Conservation (phyloP, 2,888 invertebrate species). For the Sepiola atlantica region DNA sequence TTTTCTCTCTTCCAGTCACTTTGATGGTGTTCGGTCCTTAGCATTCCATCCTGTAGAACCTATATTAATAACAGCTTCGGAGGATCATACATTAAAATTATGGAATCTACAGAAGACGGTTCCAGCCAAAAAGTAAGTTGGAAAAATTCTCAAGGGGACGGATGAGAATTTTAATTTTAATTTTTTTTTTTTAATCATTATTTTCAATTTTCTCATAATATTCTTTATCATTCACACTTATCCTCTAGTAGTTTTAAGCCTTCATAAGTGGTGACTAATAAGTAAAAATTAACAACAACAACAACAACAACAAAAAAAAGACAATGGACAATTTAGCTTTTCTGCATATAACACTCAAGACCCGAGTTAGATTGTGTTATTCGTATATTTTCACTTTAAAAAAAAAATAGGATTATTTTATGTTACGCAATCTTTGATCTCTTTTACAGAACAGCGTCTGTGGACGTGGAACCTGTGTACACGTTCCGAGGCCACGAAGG, state of each 20-base stretch:
- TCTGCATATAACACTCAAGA: no score
- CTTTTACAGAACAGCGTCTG: slow-evolving; percentile 78
- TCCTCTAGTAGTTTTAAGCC: no score
- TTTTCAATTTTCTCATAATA: no score
- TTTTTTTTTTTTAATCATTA: no score
- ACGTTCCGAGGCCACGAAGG: slow-evolving; percentile 96
- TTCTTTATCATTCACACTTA: no score
- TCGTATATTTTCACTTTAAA: no score
- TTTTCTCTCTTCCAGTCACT: slow-evolving; percentile 72
- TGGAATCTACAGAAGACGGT: slow-evolving; percentile 99
- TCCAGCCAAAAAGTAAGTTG: slow-evolving; percentile 89
- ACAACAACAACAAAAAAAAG: no score
- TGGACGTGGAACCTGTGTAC: slow-evolving; percentile 98
- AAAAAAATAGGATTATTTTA: no score
- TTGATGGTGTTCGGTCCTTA: slow-evolving; percentile 77
- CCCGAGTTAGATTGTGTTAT: no score
- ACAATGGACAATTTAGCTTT: no score
- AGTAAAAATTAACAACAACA: no score
- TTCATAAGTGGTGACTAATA: no score
- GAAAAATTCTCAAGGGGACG: not conserved
- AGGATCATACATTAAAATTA: slow-evolving; percentile 98
- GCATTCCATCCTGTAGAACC: slow-evolving; percentile 87
- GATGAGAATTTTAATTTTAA: not conserved
- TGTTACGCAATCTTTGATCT: slow-evolving; percentile 40
- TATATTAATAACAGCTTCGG: slow-evolving; percentile 96